phyloP scores from a whole-genome alignment of 1,140 invertebrate genomes.

The Calycopis cecrops region DNA sequence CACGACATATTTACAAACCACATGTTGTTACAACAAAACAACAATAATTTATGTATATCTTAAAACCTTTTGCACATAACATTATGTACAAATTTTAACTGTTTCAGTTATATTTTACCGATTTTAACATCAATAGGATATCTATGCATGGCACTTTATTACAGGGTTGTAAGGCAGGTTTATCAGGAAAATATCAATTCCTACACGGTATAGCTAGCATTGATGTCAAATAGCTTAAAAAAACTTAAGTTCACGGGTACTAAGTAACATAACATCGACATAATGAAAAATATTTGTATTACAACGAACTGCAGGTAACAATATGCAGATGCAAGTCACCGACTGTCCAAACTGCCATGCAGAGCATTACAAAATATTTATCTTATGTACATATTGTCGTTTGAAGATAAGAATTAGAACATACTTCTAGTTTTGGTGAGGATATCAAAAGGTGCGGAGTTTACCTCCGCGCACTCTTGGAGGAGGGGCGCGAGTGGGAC shows the following conservation, averaged over 20 bases:
- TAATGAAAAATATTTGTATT: constrained; percentile 16
- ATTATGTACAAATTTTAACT: constrained; percentile 61
- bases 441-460: constrained; percentile 49
- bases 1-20: constrained; percentile 70
- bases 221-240: background rate
- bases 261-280: constrained; percentile 17
- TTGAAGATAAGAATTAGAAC: constrained; percentile 71
- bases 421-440: constrained; percentile 45
- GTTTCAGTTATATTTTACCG: constrained; percentile 44
- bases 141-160: constrained; percentile 50
- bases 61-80: constrained; percentile 59
- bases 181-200: constrained; percentile 26
- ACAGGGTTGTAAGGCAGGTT: constrained; percentile 23
- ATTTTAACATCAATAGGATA: constrained; percentile 51
- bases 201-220: constrained; percentile 13
- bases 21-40: constrained; percentile 71
- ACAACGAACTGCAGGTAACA: constrained; percentile 4
- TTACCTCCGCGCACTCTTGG: constrained; percentile 72
- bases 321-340: background rate
- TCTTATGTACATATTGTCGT: constrained; percentile 77
- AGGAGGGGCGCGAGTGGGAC: constrained; percentile 71
- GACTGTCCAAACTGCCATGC: constrained; percentile 42
- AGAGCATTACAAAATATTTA: constrained; percentile 68
- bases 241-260: constrained; percentile 13
- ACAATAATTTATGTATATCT: constrained; percentile 62